Evolutionary conservation across 23 tunicate species (phyloP), one percentile per base, ranked within the genome.

Genomic region (Botrylloides violaceus): DNA sequence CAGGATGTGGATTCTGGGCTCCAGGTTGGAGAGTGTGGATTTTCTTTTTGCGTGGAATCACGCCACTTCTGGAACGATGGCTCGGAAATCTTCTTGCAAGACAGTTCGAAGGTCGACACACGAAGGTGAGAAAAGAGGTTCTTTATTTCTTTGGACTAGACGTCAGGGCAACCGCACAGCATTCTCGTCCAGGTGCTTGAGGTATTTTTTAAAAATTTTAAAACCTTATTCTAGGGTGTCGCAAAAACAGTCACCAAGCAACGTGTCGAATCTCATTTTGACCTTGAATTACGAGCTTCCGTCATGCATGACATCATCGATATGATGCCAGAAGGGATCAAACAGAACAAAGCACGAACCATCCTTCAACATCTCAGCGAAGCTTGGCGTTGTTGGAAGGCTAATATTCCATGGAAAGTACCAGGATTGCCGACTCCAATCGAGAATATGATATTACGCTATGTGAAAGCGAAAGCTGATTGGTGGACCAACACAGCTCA

Each of bases 401-500:
- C 98, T 26, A 93, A 93, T 62, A 86, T 93, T 63, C 91, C 98
- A 12, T 93, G 98, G 98, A 93, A 93, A 87, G 98, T 90, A 18
- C 98, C 98, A 4, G 98, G 98, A 4, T 57, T 93, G n/a, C 98
- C 98, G 1, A 83, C 98, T 0, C 95, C 98, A 0, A 86, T 93
- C 26, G 98, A 93, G 61, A 93, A 86, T 81, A 93, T 93, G 98
- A 93, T 93, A 66, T 71, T 93, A 34, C 81, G 98, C 20, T 93
- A 93, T 37, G 98, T 93, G 65, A 93, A 93, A 60, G 87, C 98
- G 60, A 93, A 93, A 71, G 98, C 98, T 39, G 98, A 93, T 66
- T 93, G 98, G 98, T 93, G 98, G 98, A 93, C 98, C 49, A 93
- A 93, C 80, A 86, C 98, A 0, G 98, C 98, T 3, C 98, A 93